Conservation (phyloP, 2,113 vertebrate species). For the Syngnathus scovelli region DNA sequence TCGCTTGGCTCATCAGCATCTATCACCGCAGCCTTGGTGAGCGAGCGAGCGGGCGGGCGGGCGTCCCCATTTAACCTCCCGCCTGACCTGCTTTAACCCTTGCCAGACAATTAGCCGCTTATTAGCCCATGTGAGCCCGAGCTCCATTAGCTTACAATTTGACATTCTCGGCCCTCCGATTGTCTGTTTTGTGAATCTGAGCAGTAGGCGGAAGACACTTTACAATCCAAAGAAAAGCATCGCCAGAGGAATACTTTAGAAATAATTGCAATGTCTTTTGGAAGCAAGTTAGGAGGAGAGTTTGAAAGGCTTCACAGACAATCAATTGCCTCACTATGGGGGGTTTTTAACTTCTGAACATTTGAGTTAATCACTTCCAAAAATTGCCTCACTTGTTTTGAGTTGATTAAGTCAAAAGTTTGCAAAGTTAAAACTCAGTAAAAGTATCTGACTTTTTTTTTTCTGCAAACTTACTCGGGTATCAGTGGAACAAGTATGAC, state of each 20-base stretch:
- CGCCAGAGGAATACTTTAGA: not conserved
- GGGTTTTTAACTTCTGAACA: too few relatives aligned
- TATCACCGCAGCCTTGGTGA: conserved; percentile 30
- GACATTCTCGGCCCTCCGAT: not conserved
- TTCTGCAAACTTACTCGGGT: too few relatives aligned
- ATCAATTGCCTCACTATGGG: too few relatives aligned
- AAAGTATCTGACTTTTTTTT: too few relatives aligned
- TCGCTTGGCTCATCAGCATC: conserved; percentile 55
- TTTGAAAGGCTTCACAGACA: too few relatives aligned
- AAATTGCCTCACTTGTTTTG: too few relatives aligned
- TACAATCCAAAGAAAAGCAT: not conserved
- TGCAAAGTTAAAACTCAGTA: too few relatives aligned
- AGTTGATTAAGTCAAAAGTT: too few relatives aligned
- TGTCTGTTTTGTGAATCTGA: too few relatives aligned
- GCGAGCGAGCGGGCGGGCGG: not conserved
- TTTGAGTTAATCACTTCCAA: too few relatives aligned
- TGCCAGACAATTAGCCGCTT: conserved; percentile 14
- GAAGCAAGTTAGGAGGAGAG: not conserved
- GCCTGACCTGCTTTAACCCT: conserved; percentile 32
- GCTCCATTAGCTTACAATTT: not conserved
- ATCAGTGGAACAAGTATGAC: too few relatives aligned
- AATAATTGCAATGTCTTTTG: not conserved
- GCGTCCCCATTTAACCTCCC: conserved; percentile 19
- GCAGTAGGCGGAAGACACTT: too few relatives aligned
- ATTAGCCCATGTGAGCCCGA: not conserved